Evolutionary conservation across 2,797 vertebrate genomes (phyloP).

Genomic region (Tympanoctomys barrerae): DNA sequence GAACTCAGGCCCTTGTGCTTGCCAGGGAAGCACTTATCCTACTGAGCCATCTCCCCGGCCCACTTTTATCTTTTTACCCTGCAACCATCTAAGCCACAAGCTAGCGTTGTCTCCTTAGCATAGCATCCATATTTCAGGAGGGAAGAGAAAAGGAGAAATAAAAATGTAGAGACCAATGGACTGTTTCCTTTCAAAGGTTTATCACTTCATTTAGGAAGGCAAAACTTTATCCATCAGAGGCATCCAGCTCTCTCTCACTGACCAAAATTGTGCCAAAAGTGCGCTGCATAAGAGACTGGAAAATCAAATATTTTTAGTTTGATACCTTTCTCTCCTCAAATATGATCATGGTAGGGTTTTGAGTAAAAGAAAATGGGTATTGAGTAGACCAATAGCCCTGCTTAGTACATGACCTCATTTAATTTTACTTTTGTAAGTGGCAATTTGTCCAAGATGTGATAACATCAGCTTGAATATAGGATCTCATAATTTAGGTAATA

Average conservation of each 20-base stretch:
- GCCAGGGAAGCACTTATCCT: no score
- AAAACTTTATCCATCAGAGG: background rate
- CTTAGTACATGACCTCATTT: background rate
- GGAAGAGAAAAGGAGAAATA: background rate
- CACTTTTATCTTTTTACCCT: background rate
- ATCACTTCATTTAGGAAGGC: background rate
- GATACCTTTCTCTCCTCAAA: background rate
- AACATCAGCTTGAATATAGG: background rate
- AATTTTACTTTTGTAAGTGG: constrained; percentile 42
- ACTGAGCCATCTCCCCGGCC: no score
- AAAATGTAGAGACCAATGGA: background rate
- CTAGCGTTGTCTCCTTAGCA: background rate
- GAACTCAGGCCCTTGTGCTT: no score
- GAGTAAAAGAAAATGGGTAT: background rate
- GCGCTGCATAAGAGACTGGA: background rate
- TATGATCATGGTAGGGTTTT: background rate
- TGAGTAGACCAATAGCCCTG: background rate
- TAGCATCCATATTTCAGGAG: background rate
- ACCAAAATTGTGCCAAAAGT: background rate
- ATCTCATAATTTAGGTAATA: constrained; percentile 23
- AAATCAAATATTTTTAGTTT: constrained; percentile 2
- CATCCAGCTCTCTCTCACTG: background rate
- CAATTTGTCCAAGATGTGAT: background rate
- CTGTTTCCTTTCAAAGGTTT: background rate
- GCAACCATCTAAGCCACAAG: background rate